Evolutionary conservation across 2,797 vertebrate species (phyloP), one percentile per base, ranked within the genome.

Genomic region (Manis pentadactyla): DNA sequence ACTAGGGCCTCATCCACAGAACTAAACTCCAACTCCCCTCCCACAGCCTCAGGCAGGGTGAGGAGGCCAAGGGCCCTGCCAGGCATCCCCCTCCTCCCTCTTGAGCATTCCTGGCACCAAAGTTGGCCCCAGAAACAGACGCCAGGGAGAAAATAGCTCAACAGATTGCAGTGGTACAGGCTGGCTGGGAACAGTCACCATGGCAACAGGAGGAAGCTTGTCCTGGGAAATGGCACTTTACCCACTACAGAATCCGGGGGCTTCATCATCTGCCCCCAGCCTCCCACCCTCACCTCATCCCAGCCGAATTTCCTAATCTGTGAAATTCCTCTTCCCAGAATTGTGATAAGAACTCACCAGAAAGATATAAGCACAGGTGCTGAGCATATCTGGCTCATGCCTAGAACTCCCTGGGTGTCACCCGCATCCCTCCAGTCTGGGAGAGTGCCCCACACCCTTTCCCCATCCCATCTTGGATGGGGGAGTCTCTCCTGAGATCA

Each of bases 81-180:
- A 91, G 74, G 61, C 85, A 71, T 34, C 59, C 87, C 69, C 94
- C 86, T 87, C 92, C 94, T 88, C 92, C 93, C 91, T 91, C 66
- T 75, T 85, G 51, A 96, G 82, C 91, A 84, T 96, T 96, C 93
- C 93, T 97, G 97, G 95, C 93, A 90, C 97, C 8, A 91, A 71
- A 96, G 96, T 94, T 97, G 96, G 93, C 96, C 96, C 91, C 83
- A 97, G 89, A 95, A 95, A 97, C 94, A 97, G 94, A 97, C 46
- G 71, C 95, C 88, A 94, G 94, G 93, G 87, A 97, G 93, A 97
- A 98, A 97, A 98, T 98, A 98, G 97, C 94, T 97, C 93, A 51
- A 97, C 98, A 98, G 97, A 97, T 96, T 97, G 97, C 91, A 82
- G 87, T 89, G 51, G 90, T 93, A 55, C 87, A 53, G 93, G 49